Conservation (phyloP, 2,113 vertebrate genomes). For the Bubo bubo region DNA sequence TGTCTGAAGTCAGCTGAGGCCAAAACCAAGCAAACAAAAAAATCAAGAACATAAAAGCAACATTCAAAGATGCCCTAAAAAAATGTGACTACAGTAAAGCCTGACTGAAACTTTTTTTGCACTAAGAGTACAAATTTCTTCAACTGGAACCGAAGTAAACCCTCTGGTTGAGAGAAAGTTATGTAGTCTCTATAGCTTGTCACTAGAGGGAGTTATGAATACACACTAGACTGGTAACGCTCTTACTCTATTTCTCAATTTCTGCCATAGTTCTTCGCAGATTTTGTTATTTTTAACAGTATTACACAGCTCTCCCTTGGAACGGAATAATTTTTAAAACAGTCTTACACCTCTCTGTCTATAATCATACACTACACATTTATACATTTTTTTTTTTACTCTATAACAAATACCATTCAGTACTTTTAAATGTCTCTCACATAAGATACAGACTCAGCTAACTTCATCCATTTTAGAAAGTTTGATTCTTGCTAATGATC, state of each 20-base stretch:
- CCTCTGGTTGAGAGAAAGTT: accelerated
- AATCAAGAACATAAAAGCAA: background rate
- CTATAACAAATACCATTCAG: background rate
- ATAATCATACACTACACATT: background rate
- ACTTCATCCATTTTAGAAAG: background rate
- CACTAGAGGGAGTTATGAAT: constrained; percentile 48
- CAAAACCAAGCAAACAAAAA: background rate
- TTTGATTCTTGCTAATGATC: background rate
- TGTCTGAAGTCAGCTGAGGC: background rate
- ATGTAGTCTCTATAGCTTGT: background rate
- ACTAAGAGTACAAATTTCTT: background rate
- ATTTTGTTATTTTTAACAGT: background rate
- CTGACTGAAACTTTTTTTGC: background rate
- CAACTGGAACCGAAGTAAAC: background rate
- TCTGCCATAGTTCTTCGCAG: background rate
- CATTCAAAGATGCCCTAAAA: background rate
- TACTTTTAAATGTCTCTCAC: background rate
- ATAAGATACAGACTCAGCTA: accelerated
- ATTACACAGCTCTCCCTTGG: background rate
- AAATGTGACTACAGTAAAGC: background rate
- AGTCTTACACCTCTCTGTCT: background rate
- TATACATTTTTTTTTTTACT: background rate
- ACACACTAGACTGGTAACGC: background rate
- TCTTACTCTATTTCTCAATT: background rate
- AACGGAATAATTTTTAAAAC: background rate